Evolutionary conservation across 2,113 vertebrate genomes (phyloP).

Genomic region (Vimba vimba): DNA sequence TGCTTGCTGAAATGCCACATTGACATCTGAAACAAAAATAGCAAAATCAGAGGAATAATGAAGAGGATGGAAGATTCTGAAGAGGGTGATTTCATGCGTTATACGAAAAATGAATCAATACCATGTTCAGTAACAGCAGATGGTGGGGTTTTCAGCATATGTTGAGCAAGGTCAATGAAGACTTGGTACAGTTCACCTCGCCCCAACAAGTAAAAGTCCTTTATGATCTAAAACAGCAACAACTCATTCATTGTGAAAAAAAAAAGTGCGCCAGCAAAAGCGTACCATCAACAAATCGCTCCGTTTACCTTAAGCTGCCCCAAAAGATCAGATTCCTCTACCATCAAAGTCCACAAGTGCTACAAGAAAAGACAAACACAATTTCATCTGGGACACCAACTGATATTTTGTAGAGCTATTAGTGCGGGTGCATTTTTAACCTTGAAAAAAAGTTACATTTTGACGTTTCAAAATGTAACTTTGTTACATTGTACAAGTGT

Average conservation of each 20-base stretch:
- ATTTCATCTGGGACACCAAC: not conserved
- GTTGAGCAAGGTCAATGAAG: slow-evolving; percentile 95
- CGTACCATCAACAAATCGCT: not conserved
- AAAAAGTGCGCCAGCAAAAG: not conserved
- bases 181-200: slow-evolving; percentile 97
- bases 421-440: not conserved
- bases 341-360: slow-evolving; percentile 99
- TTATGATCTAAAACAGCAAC: slow-evolving; percentile 84
- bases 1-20: slow-evolving; percentile 96
- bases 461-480: too few relatives aligned
- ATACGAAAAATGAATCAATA: slow-evolving; percentile 62
- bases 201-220: slow-evolving; percentile 96
- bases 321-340: slow-evolving; percentile 93
- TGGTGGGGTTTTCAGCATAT: slow-evolving; percentile 95
- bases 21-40: slow-evolving; percentile 82
- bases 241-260: not conserved
- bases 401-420: not conserved
- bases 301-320: slow-evolving; percentile 91
- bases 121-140: slow-evolving; percentile 96
- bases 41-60: slow-evolving; percentile 4
- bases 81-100: not conserved
- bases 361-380: slow-evolving; percentile 60
- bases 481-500: too few relatives aligned
- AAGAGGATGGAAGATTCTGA: not conserved
- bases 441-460: not conserved